Evolutionary conservation across 2,113 vertebrate species (phyloP), one percentile per base, ranked within the genome.

Genomic region (Triplophysa dalaica): DNA sequence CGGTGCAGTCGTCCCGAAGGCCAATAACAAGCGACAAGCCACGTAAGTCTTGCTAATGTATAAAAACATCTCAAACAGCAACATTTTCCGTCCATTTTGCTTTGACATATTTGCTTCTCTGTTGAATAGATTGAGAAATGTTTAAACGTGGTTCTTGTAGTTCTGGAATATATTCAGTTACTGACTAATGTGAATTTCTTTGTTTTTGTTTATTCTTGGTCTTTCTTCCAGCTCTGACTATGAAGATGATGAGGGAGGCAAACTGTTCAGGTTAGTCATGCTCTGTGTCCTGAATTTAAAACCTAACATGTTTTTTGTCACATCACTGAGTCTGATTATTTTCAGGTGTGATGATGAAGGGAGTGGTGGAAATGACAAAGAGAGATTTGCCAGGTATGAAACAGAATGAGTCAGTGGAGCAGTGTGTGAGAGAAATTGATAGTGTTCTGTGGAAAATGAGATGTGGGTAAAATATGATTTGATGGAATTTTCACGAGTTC

Each of bases 381-480:
- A 98, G 80, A 92, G 97, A 2, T 99, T 99, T 91, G 96, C 97
- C 85, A 98, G 98, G 98, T 99, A 95, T 87, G 60, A 16, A 38
- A 50, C 29, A 12, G 17, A 24, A 33, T 21, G 54, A 58, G 54
- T 58, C 54, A 58, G n/a, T 21, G 2, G 54, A 58, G 19, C 54
- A 58, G 3, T 58, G 54, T 21, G 19, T n/a, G 19, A 19, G 17
- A 21, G 24, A 66, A 48, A 33, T 11, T 63, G 9, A 48, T 16
- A 38, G 5, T 41, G 7, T 22, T 45, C 6, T 7, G 41, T 13
- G 21, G 13, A 24, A 48, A 3, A 3, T 69, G 41, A 22, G 66
- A 48, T 38, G 4, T 50, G 13, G 48, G 14, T 50, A 13, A 2
- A 50, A 50, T 50, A 50, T 3, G 48, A 50, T 50, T 16, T 2